Evolutionary conservation across 2,113 vertebrate species (phyloP).

Genomic region (Micronisus gabar): DNA sequence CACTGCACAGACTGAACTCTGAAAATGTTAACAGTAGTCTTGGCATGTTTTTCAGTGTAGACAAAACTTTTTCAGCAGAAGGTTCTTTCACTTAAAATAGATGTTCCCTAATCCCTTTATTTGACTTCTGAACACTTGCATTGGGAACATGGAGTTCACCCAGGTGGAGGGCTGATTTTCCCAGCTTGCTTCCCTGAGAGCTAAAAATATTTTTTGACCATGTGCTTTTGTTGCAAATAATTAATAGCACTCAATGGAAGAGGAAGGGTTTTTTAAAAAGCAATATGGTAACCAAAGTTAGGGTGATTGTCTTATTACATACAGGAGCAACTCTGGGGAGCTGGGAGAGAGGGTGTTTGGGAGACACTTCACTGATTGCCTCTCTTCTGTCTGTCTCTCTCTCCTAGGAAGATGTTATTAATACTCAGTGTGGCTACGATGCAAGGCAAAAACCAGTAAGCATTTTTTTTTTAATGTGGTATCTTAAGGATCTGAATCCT

Average conservation of each 20-base stretch:
- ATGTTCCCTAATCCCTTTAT: neutral
- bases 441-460: slow-evolving; percentile 91
- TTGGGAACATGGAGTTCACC: neutral
- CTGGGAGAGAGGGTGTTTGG: neutral
- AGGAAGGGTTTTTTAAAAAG: neutral
- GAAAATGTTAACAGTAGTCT: neutral
- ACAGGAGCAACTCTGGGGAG: neutral
- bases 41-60: neutral
- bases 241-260: neutral
- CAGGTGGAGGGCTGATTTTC: neutral
- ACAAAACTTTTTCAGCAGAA: neutral
- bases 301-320: neutral
- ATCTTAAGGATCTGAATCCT: neutral
- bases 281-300: neutral
- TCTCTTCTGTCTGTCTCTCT: neutral
- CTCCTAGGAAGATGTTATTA: slow-evolving; percentile 94
- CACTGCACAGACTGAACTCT: neutral
- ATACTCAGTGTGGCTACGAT: slow-evolving; percentile 98
- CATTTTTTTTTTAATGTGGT: neutral
- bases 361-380: neutral
- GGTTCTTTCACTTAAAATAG: neutral
- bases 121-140: neutral
- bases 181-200: neutral
- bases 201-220: neutral
- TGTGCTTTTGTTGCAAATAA: neutral